Evolutionary conservation across 1,140 invertebrate genomes (phyloP), one percentile per base, ranked within the genome.

Genomic region (Drosophila subobscura): DNA sequence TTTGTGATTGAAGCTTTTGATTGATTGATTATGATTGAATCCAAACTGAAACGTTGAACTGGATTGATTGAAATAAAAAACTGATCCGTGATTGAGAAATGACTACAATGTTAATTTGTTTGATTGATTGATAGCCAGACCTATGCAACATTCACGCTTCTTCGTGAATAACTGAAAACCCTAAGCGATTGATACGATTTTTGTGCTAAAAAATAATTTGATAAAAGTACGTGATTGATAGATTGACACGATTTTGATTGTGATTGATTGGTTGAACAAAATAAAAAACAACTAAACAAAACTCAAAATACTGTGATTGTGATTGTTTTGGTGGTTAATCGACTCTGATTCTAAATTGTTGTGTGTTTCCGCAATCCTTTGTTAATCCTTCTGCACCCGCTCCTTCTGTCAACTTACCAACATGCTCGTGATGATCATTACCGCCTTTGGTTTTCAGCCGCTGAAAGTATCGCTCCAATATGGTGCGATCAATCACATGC

Each of bases 401-500:
- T 8, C 12, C 2, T 37, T 2, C 33, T 37, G 33, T 10, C 33
- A 65, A 91, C 90, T 91, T 88, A 91, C 90, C 90, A 37, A 81
- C 81, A 74, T 89, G 76, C 50, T 91, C 90, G 54, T 90, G 66
- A 59, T 90, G 66, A 61, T 95, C 92, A 67, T 95, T 96, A 91
- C 95, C 93, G 92, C 96, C 96, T 83, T 97, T 96, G 92, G 97
- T 96, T 92, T 96, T 97, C 86, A 96, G 93, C 91, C 96, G 95
- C 93, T 97, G 96, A 93, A 99, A 99, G 93, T 99, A 99, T 92
- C 97, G 95, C 93, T 99, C 98, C 91, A 99, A 93, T 94, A 98
- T 98, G 58, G 97, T 98, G 90, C 97, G 94, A 94, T 99, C 98
- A 89, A 99, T 99, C 81, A 97, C 96, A 93, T 99, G 98, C 72